Evolutionary conservation across 2,113 vertebrate species (phyloP).

Genomic region (Aix galericulata): DNA sequence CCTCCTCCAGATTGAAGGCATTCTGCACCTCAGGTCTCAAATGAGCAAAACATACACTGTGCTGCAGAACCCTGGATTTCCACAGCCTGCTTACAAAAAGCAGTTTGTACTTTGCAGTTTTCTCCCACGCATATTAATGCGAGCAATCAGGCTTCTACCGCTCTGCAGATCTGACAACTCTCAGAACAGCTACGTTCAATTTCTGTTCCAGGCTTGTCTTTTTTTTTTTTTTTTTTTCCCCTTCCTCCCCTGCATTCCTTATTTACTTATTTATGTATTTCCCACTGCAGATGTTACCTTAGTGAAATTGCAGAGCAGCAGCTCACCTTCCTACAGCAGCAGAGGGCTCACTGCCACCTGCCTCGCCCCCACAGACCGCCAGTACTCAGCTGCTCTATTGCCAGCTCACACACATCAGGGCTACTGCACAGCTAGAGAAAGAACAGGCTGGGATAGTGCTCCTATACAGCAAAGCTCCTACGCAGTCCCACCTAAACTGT

Average conservation of each 20-base stretch:
- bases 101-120: background rate
- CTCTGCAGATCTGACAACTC: background rate
- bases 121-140: background rate
- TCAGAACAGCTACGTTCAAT: background rate
- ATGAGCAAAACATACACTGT: background rate
- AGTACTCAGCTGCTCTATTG: background rate
- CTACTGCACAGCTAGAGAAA: background rate
- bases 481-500: slow-evolving; percentile 62
- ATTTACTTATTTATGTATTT: background rate
- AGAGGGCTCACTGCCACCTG: rapidly evolving
- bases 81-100: background rate
- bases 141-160: background rate
- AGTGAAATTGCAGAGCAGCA: background rate
- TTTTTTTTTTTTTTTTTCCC: background rate
- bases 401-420: background rate
- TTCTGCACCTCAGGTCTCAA: background rate
- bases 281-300: background rate
- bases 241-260: background rate
- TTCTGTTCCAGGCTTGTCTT: background rate
- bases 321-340: rapidly evolving
- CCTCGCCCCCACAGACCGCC: rapidly evolving
- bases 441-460: background rate
- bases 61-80: background rate
- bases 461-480: background rate
- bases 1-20: background rate